These are phyloP conservation scores for Cochlearius cochlearius DNA, from an alignment of 2,113 vertebrate genomes.

Conservation along the genomic window DNA sequence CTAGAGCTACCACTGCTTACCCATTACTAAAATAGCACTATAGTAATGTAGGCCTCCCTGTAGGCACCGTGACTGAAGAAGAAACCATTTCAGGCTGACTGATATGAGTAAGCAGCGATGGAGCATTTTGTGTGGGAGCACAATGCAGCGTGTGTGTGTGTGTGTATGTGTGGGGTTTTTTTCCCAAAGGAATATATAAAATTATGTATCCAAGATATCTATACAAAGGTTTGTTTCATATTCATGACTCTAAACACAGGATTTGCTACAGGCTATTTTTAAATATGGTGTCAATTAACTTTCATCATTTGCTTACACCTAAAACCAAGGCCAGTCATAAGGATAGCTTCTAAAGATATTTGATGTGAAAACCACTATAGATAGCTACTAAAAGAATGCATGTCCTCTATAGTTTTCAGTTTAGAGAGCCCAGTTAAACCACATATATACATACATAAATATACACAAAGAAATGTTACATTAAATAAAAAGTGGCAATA, in stretches of 20 bases:
- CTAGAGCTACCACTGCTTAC: not conserved
- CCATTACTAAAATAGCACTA: not conserved
- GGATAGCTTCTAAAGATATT: not conserved
- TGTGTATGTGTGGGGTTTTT: accelerated
- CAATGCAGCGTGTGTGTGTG: not conserved
- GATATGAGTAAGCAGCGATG: not conserved
- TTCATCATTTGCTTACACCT: not conserved
- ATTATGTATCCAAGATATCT: not conserved
- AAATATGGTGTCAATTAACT: not conserved
- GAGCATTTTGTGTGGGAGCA: not conserved
- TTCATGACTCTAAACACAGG: not conserved
- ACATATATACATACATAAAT: not conserved
- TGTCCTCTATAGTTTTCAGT: not conserved
- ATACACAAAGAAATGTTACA: not conserved
- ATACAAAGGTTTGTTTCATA: not conserved
- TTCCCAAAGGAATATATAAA: not conserved
- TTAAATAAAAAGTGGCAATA: not conserved
- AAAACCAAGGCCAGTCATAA: not conserved
- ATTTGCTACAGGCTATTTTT: not conserved
- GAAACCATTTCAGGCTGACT: not conserved
- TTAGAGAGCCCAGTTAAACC: not conserved
- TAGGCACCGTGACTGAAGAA: not conserved
- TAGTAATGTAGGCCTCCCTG: not conserved
- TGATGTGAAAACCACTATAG: not conserved
- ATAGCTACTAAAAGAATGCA: not conserved